phyloP scores from a whole-genome alignment of 1,140 invertebrate species.

The Dryas iulia region DNA sequence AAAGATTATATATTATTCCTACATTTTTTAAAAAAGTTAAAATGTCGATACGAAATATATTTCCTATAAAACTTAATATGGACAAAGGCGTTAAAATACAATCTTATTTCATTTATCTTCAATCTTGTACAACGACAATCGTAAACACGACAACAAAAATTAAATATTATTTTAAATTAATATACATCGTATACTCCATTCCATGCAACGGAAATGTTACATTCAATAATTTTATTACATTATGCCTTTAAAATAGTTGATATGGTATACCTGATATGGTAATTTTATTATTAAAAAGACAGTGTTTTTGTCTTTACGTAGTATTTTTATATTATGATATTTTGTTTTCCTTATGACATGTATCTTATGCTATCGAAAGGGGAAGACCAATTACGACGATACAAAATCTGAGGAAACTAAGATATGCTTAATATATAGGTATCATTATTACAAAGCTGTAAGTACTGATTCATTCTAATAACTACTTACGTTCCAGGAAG shows the following conservation, averaged over 20 bases:
- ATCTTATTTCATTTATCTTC: not conserved
- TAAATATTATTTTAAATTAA: not conserved
- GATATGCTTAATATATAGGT: not conserved
- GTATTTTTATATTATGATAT: not conserved
- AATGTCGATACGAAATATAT: not conserved
- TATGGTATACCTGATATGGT: not conserved
- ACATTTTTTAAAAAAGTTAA: not conserved
- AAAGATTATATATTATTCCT: not conserved
- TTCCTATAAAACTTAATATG: not conserved
- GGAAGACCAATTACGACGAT: conserved; percentile 13
- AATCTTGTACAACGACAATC: not conserved
- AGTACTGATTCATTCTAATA: not conserved
- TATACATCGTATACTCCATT: not conserved
- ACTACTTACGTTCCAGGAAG: conserved; percentile 6
- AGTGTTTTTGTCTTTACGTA: not conserved
- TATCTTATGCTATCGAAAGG: conserved; percentile 20
- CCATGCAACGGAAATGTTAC: not conserved
- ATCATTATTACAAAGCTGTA: not conserved
- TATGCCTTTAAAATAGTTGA: not conserved
- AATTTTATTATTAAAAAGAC: not conserved
- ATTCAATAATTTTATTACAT: not conserved
- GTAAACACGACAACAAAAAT: not conserved
- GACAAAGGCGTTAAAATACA: not conserved
- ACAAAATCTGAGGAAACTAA: not conserved
- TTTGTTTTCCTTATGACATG: not conserved